These are phyloP conservation scores for Sturnira hondurensis DNA, from an alignment of 2,113 vertebrate species.

Conservation along the genomic window DNA sequence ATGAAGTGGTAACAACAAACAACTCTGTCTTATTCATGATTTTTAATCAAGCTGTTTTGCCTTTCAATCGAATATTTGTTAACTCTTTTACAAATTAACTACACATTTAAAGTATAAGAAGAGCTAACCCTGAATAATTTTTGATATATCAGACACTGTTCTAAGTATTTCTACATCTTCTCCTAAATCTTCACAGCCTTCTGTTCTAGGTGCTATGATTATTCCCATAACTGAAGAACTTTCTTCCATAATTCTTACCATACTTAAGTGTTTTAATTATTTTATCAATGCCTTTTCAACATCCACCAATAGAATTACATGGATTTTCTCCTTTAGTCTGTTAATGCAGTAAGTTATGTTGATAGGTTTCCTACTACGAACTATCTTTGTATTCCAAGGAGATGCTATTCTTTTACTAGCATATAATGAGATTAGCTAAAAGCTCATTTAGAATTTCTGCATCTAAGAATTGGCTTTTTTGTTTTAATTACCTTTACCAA, in stretches of 20 bases:
- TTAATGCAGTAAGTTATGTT: background rate
- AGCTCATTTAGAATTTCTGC: background rate
- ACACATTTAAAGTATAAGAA: constrained; percentile 9
- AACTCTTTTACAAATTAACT: background rate
- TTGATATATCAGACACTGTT: background rate
- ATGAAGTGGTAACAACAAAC: background rate
- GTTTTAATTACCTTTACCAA: background rate
- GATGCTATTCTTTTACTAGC: background rate
- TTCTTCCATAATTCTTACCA: background rate
- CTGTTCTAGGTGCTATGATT: background rate
- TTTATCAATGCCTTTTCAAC: background rate
- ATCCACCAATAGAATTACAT: background rate
- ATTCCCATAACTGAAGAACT: background rate
- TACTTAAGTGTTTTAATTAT: background rate
- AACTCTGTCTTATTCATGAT: background rate
- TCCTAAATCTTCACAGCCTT: background rate
- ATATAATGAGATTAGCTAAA: background rate
- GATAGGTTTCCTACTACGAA: background rate
- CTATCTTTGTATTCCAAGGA: background rate
- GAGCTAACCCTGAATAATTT: background rate
- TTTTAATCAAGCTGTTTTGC: background rate
- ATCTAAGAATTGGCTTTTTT: background rate
- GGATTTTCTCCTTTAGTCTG: background rate
- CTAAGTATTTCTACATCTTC: background rate
- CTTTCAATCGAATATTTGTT: background rate